Percentiles rank a stretch among this genome's conserved stretches.
These are phyloP conservation scores for Colletes gigas DNA, from an alignment of 1,140 invertebrate species.

Conservation along the genomic window DNA sequence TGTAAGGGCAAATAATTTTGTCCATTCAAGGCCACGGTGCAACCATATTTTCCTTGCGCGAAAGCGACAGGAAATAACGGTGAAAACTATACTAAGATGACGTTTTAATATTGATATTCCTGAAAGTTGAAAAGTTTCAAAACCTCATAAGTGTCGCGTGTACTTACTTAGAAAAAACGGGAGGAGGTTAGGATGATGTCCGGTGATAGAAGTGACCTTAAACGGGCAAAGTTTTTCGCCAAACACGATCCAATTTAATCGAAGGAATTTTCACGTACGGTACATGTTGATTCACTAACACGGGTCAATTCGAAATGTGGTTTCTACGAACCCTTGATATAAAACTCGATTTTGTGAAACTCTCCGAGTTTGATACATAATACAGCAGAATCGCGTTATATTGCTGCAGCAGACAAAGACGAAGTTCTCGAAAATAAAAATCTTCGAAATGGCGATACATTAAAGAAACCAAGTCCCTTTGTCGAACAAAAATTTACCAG, in stretches of 20 bases:
- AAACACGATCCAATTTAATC: not conserved
- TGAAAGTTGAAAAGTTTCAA: not conserved
- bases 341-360: not conserved
- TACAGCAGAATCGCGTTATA: too few species aligned
- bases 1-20: not conserved
- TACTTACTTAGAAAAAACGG: too few species aligned
- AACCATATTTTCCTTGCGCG: not conserved
- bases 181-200: too few species aligned
- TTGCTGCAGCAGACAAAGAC: too few species aligned
- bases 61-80: not conserved
- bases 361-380: not conserved
- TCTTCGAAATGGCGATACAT: too few species aligned
- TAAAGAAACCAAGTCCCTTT: too few species aligned
- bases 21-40: not conserved
- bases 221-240: not conserved
- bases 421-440: too few species aligned
- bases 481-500: too few species aligned
- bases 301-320: not conserved
- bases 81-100: not conserved
- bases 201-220: not conserved
- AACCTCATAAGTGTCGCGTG: too few species aligned
- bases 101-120: not conserved
- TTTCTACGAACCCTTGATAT: not conserved
- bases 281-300: not conserved
- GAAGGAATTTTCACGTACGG: not conserved